A percentile compares a stretch with the other conserved stretches of the same genome.
Evolutionary conservation across 2,113 vertebrate genomes (phyloP).

Genomic region (Nicator chloris): DNA sequence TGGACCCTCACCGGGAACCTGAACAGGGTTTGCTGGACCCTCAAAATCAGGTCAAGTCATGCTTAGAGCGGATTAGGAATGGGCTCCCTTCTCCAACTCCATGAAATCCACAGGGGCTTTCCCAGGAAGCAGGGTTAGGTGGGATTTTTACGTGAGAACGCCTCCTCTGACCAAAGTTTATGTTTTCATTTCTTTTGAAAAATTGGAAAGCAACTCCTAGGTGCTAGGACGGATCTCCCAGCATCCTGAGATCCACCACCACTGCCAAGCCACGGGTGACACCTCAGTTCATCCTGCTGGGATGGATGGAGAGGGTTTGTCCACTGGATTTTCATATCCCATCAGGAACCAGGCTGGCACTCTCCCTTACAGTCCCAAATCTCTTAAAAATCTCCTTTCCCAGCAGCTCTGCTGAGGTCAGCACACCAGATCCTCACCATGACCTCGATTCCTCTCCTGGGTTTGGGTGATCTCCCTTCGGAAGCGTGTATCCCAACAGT

Average conservation of each 20-base stretch:
- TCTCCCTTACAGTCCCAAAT: background rate
- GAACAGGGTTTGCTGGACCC: background rate
- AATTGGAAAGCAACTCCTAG: background rate
- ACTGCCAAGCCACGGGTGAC: background rate
- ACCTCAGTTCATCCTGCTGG: background rate
- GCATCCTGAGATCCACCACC: background rate
- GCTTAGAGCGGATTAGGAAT: background rate
- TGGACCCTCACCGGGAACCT: background rate
- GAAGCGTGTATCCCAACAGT: accelerated
- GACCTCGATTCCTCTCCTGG: background rate
- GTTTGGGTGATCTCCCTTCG: background rate
- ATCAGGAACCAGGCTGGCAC: too few relatives aligned
- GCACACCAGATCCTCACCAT: background rate
- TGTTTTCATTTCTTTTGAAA: too few relatives aligned
- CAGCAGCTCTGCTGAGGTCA: background rate
- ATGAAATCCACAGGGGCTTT: background rate
- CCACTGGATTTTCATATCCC: background rate
- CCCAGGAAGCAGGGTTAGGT: background rate
- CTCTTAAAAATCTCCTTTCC: background rate
- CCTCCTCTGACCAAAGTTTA: background rate
- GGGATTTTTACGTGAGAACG: background rate
- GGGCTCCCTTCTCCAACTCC: background rate
- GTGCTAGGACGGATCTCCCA: accelerated
- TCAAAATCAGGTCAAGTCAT: background rate
- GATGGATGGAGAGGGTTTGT: background rate